phyloP scores from a whole-genome alignment of 1,140 invertebrate species.

The Hyles vespertilio region DNA sequence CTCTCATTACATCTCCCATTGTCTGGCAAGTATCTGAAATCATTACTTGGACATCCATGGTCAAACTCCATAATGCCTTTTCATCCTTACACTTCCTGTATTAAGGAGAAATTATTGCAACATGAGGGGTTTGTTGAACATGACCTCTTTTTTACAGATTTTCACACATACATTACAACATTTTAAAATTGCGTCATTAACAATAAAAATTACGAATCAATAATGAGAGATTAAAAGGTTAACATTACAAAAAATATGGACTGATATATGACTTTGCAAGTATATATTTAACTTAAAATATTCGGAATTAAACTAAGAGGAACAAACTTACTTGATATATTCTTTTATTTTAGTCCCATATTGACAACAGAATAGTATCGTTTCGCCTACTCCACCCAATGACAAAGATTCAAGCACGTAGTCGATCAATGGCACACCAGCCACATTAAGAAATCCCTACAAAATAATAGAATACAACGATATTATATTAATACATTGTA shows the following conservation, averaged over 20 bases:
- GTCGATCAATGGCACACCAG: constrained; percentile 89
- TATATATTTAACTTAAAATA: no score
- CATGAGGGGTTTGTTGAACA: no score
- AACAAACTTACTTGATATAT: constrained; percentile 80
- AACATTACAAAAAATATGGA: no score
- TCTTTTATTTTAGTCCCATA: constrained; percentile 83
- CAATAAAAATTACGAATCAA: no score
- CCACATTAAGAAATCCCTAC: constrained; percentile 86
- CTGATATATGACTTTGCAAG: no score
- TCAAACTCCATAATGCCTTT: constrained; percentile 79
- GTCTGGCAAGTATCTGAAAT: constrained; percentile 91
- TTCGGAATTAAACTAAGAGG: no score
- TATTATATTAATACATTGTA: no score
- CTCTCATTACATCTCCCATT: constrained; percentile 94
- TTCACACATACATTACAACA: no score
- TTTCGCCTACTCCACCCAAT: constrained; percentile 89
- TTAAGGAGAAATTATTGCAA: constrained; percentile 20
- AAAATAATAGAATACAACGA: constrained; percentile 11
- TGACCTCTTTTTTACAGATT: no score
- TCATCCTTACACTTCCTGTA: constrained; percentile 77
- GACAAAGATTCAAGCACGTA: constrained; percentile 91
- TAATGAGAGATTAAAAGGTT: no score
- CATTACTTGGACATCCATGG: constrained; percentile 82
- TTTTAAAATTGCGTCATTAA: no score
- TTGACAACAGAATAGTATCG: constrained; percentile 90